These are phyloP conservation scores for Idaea straminata DNA, from an alignment of 2,888 invertebrate genomes.

Conservation along the genomic window DNA sequence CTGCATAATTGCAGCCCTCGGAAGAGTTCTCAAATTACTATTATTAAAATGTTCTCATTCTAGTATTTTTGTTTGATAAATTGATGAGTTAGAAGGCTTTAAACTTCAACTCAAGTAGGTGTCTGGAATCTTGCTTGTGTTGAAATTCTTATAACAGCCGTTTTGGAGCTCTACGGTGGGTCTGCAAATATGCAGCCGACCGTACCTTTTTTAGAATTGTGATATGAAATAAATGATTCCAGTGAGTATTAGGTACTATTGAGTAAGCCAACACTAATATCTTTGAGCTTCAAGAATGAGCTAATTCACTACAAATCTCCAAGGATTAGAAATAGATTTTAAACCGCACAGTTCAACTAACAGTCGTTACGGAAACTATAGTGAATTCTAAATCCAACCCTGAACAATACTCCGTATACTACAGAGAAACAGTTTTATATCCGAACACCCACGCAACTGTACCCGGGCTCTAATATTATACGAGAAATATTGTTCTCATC, in stretches of 20 bases:
- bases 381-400: not conserved
- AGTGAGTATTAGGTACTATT: not conserved
- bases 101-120: too few species aligned
- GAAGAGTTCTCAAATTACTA: too few species aligned
- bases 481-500: constrained; percentile 14
- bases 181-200: too few species aligned
- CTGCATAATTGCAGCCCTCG: too few species aligned
- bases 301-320: not conserved
- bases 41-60: too few species aligned
- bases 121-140: too few species aligned
- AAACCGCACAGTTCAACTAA: not conserved
- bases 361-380: not conserved
- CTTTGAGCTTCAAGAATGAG: not conserved
- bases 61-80: too few species aligned
- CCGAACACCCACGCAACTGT: not conserved
- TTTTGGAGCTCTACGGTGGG: too few species aligned
- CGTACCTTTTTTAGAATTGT: too few species aligned
- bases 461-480: constrained; percentile 20
- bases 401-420: not conserved
- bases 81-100: too few species aligned
- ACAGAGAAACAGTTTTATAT: not conserved
- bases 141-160: too few species aligned
- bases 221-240: too few species aligned
- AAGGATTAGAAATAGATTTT: not conserved
- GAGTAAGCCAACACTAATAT: not conserved